Percentiles rank a stretch among this genome's conserved stretches.
Conservation (phyloP, 2,113 vertebrate genomes). For the Pipa parva region DNA sequence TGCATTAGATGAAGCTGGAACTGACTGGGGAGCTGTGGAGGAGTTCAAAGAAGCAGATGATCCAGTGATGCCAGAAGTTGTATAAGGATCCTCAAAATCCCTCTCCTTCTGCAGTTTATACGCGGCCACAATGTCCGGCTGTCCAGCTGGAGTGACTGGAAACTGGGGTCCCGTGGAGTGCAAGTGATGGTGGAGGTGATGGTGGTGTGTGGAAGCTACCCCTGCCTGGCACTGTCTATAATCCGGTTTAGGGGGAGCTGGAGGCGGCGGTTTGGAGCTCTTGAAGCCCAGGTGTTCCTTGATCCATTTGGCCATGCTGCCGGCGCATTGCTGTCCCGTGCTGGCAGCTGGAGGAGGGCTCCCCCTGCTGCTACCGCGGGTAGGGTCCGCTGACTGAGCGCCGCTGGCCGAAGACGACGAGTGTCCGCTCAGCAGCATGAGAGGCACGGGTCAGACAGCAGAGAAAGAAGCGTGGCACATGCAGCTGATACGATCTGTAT, state of each 20-base stretch:
- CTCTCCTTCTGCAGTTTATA: slow-evolving; percentile 88
- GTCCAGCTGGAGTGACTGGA: slow-evolving; percentile 65
- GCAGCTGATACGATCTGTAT: slow-evolving; percentile 28
- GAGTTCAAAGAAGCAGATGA: slow-evolving; percentile 46
- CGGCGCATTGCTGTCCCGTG: slow-evolving; percentile 71
- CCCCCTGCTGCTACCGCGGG: slow-evolving; percentile 45
- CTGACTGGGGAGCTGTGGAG: slow-evolving; percentile 52
- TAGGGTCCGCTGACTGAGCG: slow-evolving; percentile 49
- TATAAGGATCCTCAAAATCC: slow-evolving; percentile 95
- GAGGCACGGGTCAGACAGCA: slow-evolving; percentile 33
- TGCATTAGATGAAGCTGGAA: slow-evolving; percentile 31
- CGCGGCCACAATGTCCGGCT: slow-evolving; percentile 87
- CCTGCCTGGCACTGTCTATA: slow-evolving; percentile 72
- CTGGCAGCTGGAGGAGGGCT: slow-evolving; percentile 48
- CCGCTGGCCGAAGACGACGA: slow-evolving; percentile 42
- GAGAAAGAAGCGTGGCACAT: background rate
- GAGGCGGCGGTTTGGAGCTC: slow-evolving; percentile 77
- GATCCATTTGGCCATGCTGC: slow-evolving; percentile 91
- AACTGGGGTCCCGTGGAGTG: slow-evolving; percentile 51
- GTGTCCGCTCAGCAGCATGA: slow-evolving; percentile 65
- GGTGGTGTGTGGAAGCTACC: slow-evolving; percentile 57
- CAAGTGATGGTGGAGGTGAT: slow-evolving; percentile 40
- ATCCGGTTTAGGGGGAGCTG: slow-evolving; percentile 86
- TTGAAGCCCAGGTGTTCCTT: slow-evolving; percentile 93
- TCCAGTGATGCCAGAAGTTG: slow-evolving; percentile 54